A percentile compares a stretch with the other conserved stretches of the same genome.
Evolutionary conservation across 2,113 vertebrate species (phyloP).

Genomic region (Tympanuchus pallidicinctus): DNA sequence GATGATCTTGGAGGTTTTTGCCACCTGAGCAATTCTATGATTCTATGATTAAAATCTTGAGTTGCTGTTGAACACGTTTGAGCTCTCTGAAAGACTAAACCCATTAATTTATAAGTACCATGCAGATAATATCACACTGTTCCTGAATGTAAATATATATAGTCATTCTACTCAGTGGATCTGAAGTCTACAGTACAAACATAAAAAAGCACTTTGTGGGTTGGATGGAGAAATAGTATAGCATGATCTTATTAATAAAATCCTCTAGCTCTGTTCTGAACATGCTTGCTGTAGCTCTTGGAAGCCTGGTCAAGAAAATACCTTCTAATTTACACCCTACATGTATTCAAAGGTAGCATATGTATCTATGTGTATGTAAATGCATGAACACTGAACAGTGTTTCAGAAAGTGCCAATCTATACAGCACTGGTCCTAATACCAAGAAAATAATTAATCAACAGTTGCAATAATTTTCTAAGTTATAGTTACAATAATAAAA

Average conservation of each 20-base stretch:
- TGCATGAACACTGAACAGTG: background rate
- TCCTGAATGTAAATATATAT: background rate
- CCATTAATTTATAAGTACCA: background rate
- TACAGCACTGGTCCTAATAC: background rate
- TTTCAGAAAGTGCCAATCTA: background rate
- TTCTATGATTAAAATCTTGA: background rate
- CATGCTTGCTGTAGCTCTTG: background rate
- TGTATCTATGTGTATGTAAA: background rate
- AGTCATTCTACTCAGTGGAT: background rate
- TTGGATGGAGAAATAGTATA: background rate
- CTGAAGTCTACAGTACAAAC: background rate
- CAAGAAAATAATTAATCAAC: conserved; percentile 24
- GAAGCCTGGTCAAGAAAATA: background rate
- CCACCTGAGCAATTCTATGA: too few species aligned
- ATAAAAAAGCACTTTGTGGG: background rate
- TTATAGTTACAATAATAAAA: background rate
- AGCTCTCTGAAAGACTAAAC: background rate
- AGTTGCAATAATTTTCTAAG: background rate
- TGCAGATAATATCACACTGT: background rate
- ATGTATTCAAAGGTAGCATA: background rate
- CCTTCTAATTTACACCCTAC: background rate
- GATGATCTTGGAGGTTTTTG: too few species aligned
- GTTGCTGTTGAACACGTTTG: background rate
- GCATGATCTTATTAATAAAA: background rate
- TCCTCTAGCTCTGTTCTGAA: background rate